Conservation (phyloP, 2,113 vertebrate species). For the Seriola aureovittata region DNA sequence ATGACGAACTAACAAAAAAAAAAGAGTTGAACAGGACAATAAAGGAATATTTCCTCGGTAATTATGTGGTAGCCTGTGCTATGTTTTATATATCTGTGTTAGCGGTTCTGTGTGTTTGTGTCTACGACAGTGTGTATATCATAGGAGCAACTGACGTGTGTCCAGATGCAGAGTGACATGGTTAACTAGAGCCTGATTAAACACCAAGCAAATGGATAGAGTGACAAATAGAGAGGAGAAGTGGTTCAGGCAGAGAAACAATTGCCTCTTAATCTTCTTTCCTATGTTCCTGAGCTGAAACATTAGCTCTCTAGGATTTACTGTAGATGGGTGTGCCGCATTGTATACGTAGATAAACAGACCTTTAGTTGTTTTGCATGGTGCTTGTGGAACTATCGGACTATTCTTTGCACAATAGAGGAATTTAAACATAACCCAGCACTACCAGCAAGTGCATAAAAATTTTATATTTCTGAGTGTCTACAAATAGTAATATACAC, state of each 20-base stretch:
- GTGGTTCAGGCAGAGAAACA: conserved; percentile 28
- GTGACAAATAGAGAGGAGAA: conserved; percentile 17
- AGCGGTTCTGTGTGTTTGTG: not conserved
- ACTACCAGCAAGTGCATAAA: not conserved
- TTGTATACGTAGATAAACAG: not conserved
- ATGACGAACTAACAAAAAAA: not conserved
- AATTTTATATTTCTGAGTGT: not conserved
- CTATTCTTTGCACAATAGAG: not conserved
- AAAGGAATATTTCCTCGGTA: not conserved
- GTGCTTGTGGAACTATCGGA: not conserved
- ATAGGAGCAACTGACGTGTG: conserved; percentile 51
- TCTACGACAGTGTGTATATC: conserved; percentile 18
- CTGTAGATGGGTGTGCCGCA: not conserved
- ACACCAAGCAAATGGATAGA: conserved; percentile 48
- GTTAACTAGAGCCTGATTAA: conserved; percentile 74
- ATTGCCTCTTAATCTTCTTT: conserved; percentile 38
- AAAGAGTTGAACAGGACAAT: conserved; percentile 1
- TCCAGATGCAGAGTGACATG: conserved; percentile 69
- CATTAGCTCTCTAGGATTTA: not conserved
- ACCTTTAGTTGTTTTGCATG: not conserved
- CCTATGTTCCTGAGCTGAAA: conserved; percentile 4
- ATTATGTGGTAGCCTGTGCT: not conserved
- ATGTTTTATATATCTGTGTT: conserved; percentile 11
- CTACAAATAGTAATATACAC: not conserved
- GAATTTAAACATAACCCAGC: not conserved